Base-by-base conservation (phyloP, 2,113 vertebrate genomes). In the Calonectris borealis region DNA sequence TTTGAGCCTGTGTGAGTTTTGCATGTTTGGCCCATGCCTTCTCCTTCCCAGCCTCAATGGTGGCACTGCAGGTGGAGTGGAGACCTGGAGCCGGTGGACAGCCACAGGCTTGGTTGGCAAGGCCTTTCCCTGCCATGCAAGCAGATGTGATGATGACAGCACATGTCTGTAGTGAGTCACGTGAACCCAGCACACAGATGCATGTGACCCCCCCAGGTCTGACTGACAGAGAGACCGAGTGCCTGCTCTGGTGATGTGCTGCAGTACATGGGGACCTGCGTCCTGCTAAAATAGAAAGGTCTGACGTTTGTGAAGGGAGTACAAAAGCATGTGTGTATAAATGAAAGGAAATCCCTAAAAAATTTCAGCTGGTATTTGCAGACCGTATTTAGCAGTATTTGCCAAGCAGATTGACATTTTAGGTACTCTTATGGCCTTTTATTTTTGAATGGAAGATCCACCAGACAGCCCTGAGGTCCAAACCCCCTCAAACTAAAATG, bases 121-220 rank as follows among this genome's bases (percentile, higher is more conserved):
- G 10, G 16, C 4, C 34, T 92, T 46, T 52, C 11, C 9, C 25
- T 58, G 44, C n/a, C 31, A 5, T 6, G 16, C 17, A 46, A 58
- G 26, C 19, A 48, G 54, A 44, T 13, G 20, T 40, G 65, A n/a
- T 11, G 22, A 16, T 26, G 18, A 20, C 20, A 55, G 11, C 7
- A 14, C 29, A n/a, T 4, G 0, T 68, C 22, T 55, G 22, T 22
- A 68, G 13, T 4, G 17, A 25, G 25, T 22, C 2, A 0, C 1
- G 3, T 5, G 48, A 72, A 46, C 11, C 6, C 57, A n/a, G 24
- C 1, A 8, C 29, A 62, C 26, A 34, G 32, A 15, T 19, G 19
- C 16, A 1, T 11, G 40, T 12, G 52, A 54, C 4, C 18, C 4
- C 16, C 20, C 10, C 2, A 29, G 29, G 15, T 38, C 22, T 48